Evolutionary conservation across 2,888 invertebrate species (phyloP).

Genomic region (Drosophila lacicola): DNA sequence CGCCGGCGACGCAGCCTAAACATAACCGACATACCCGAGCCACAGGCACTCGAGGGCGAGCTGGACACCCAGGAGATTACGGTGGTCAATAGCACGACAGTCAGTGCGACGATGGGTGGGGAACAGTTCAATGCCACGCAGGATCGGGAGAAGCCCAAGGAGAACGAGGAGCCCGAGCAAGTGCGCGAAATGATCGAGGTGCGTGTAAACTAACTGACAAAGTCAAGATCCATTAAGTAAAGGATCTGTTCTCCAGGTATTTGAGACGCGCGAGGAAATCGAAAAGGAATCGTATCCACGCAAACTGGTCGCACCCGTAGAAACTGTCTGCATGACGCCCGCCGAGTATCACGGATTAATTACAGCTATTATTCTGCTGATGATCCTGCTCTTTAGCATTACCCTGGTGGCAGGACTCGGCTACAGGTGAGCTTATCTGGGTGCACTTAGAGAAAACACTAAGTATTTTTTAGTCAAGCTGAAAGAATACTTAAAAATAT

Average conservation of each 20-base stretch:
- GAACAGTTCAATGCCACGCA: conserved; percentile 70
- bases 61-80: conserved; percentile 66
- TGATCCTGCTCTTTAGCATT: conserved; percentile 90
- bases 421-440: conserved; percentile 87
- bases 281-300: conserved; percentile 88
- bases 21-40: conserved; percentile 62
- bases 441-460: no score
- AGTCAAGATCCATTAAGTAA: background rate
- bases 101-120: conserved; percentile 74
- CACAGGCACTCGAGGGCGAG: conserved; percentile 50
- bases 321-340: conserved; percentile 92
- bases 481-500: no score
- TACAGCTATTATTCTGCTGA: conserved; percentile 90
- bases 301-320: conserved; percentile 88
- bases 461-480: no score
- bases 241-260: conserved; percentile 87
- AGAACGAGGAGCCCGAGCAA: conserved; percentile 88
- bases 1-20: conserved; percentile 87
- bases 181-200: conserved; percentile 96
- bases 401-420: conserved; percentile 90
- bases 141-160: conserved; percentile 61
- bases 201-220: conserved; percentile 30
- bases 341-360: conserved; percentile 94
- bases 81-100: conserved; percentile 79
- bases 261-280: conserved; percentile 91